Evolutionary conservation across 2,113 vertebrate species (phyloP).

Genomic region (Todiramphus saurophagus): DNA sequence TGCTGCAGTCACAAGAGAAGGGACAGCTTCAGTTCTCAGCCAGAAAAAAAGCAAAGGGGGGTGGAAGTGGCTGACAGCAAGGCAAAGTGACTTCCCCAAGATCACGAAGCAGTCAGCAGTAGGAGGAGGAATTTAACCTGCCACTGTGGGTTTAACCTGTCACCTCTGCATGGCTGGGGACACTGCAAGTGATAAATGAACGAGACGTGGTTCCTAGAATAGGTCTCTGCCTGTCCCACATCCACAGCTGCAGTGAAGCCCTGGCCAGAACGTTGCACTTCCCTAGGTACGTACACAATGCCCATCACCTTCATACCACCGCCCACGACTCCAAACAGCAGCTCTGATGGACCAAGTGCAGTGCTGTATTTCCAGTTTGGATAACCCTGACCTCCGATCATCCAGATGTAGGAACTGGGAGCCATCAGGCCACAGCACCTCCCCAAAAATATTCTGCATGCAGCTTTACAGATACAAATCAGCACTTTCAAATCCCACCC

Average conservation of each 20-base stretch:
- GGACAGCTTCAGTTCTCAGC: neutral
- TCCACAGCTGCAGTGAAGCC: neutral
- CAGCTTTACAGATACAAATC: neutral
- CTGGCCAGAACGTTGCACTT: neutral
- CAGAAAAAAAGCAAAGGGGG: neutral
- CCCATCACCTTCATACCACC: neutral
- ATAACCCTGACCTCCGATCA: neutral
- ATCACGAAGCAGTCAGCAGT: neutral
- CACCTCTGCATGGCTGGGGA: neutral
- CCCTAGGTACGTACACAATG: neutral
- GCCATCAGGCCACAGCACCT: fast-evolving
- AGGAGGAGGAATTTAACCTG: neutral
- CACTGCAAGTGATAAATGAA: neutral
- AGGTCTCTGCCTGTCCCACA: neutral
- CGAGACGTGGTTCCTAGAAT: neutral
- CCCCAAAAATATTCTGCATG: neutral
- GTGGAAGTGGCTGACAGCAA: neutral
- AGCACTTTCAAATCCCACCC: neutral
- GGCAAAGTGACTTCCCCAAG: neutral
- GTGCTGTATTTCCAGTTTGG: neutral
- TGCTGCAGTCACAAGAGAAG: neutral
- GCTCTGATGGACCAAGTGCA: neutral
- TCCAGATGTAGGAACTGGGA: neutral
- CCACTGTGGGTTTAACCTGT: neutral
- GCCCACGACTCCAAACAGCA: neutral